Evolutionary conservation across 2,888 invertebrate genomes (phyloP).

Genomic region (Sarcophaga carnaria): DNA sequence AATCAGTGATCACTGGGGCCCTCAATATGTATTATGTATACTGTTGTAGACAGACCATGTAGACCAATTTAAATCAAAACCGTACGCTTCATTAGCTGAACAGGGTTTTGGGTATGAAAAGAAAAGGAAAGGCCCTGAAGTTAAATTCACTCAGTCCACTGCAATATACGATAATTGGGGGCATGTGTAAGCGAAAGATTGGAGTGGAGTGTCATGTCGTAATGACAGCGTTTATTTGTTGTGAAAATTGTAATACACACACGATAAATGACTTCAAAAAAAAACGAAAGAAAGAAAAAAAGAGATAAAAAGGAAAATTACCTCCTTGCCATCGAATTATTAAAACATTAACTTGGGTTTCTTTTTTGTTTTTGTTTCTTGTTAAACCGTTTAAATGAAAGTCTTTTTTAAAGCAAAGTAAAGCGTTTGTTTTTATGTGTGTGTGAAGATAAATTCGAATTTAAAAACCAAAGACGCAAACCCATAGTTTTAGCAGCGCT

Average conservation of each 20-base stretch:
- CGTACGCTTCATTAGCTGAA: too few relatives aligned
- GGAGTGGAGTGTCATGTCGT: slow-evolving; percentile 67
- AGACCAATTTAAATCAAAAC: too few relatives aligned
- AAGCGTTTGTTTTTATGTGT: too few relatives aligned
- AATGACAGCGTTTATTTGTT: slow-evolving; percentile 66
- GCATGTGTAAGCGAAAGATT: slow-evolving; percentile 22
- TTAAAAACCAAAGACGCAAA: too few relatives aligned
- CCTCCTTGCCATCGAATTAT: slow-evolving; percentile 36
- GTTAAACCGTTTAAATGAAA: slow-evolving; percentile 26
- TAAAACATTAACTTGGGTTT: slow-evolving; percentile 53
- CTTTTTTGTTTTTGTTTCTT: not conserved
- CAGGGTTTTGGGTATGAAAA: not conserved
- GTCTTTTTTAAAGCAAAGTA: too few relatives aligned
- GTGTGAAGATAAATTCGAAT: too few relatives aligned
- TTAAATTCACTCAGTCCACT: slow-evolving; percentile 28
- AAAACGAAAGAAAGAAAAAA: not conserved
- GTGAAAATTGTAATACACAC: slow-evolving; percentile 55
- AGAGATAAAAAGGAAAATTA: not conserved
- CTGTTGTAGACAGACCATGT: slow-evolving; percentile 3
- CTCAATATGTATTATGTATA: not conserved
- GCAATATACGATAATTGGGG: too few relatives aligned
- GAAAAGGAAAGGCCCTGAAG: slow-evolving; percentile 34
- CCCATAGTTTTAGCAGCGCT: too few relatives aligned
- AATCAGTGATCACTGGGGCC: not conserved
- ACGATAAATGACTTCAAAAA: slow-evolving; percentile 47